A percentile compares a stretch with the other conserved stretches of the same genome.
Conservation (phyloP, 35 echinoderm and acorn worm species). For the Patiria miniata region DNA sequence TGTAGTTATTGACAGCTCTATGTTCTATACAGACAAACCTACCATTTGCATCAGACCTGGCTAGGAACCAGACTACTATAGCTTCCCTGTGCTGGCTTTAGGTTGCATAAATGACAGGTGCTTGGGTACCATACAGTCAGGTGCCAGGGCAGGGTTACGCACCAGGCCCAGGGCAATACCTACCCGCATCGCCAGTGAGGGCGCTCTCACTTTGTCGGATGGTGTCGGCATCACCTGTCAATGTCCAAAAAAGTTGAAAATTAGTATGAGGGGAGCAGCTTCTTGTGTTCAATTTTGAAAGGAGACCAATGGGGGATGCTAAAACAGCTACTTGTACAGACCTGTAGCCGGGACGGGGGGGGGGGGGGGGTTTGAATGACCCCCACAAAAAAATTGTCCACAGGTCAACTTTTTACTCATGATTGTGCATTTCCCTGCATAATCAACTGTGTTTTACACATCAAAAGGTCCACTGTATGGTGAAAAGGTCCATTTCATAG, state of each 20-base stretch:
- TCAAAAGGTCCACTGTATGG: too few relatives aligned
- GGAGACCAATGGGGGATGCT: not conserved
- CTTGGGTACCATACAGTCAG: constrained; percentile 65
- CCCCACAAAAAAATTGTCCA: too few relatives aligned
- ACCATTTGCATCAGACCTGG: too few relatives aligned
- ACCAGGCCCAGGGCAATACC: constrained; percentile 71
- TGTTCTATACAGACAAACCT: too few relatives aligned
- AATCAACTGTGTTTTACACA: too few relatives aligned
- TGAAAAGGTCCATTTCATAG: too few relatives aligned
- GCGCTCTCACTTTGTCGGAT: constrained; percentile 56
- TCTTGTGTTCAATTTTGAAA: not conserved
- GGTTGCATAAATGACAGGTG: not conserved
- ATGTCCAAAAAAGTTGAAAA: not conserved
- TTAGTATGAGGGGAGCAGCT: not conserved
- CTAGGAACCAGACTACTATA: not conserved
- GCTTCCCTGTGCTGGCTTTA: not conserved
- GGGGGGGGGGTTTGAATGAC: too few relatives aligned
- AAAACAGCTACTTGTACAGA: not conserved
- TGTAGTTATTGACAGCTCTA: too few relatives aligned
- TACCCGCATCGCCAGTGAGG: constrained; percentile 54
- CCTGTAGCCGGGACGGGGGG: not conserved
- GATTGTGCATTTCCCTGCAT: too few relatives aligned
- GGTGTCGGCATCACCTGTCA: constrained; percentile 78
- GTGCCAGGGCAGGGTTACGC: constrained; percentile 52
- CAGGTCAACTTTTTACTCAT: too few relatives aligned